Conservation (phyloP, 1,140 invertebrate genomes). For the Lerema accius region DNA sequence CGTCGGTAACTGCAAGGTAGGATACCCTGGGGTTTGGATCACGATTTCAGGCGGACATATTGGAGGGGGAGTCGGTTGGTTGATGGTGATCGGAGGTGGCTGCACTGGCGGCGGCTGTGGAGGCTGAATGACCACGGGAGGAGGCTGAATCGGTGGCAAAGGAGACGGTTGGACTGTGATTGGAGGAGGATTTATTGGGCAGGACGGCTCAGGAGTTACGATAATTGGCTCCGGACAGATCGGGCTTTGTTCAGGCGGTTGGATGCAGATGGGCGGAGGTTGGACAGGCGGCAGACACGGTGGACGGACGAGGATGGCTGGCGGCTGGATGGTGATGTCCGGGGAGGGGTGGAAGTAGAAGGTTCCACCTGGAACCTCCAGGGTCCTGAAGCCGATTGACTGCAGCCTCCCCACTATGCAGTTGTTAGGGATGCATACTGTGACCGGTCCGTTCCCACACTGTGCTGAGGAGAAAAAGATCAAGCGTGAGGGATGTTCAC, state of each 20-base stretch:
- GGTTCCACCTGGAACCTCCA: conserved; percentile 54
- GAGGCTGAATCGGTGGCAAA: conserved; percentile 45
- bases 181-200: conserved; percentile 50
- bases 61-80: conserved; percentile 40
- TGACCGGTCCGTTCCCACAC: conserved; percentile 51
- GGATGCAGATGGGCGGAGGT: conserved; percentile 49
- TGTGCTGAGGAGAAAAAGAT: conserved; percentile 43
- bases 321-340: conserved; percentile 59
- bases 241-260: conserved; percentile 44
- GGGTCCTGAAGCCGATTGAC: conserved; percentile 47
- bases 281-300: conserved; percentile 45
- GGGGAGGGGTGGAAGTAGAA: conserved; percentile 51
- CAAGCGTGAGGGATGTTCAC: background rate
- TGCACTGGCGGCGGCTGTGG: conserved; percentile 47
- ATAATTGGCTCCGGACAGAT: conserved; percentile 53
- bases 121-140: conserved; percentile 48
- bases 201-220: conserved; percentile 47
- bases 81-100: conserved; percentile 51
- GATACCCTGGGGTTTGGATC: conserved; percentile 42
- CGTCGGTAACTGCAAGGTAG: conserved; percentile 52
- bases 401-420: conserved; percentile 36
- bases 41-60: conserved; percentile 51
- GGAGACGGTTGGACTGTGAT: conserved; percentile 50
- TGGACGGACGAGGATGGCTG: conserved; percentile 57
- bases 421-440: conserved; percentile 37